phyloP scores from a whole-genome alignment of 2,797 vertebrate species.

The Dallia pectoralis region DNA sequence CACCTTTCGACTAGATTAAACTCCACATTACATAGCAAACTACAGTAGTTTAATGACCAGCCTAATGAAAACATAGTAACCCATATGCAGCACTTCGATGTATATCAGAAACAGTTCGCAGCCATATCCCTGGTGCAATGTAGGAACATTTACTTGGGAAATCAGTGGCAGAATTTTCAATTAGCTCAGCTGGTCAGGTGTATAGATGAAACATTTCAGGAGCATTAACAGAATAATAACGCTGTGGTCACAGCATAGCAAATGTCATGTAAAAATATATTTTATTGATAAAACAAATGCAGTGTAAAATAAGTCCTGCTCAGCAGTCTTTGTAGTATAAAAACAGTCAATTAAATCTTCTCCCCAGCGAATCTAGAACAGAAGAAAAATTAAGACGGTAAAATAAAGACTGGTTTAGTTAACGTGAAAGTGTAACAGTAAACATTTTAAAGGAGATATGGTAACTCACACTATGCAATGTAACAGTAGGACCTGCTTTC shows the following conservation, averaged over 20 bases:
- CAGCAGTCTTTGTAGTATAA: constrained; percentile 33
- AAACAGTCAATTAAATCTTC: constrained; percentile 29
- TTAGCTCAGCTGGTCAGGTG: no score
- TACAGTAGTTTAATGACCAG: no score
- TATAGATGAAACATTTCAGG: no score
- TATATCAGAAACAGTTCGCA: no score
- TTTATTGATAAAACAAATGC: constrained; percentile 49
- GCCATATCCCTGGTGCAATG: no score
- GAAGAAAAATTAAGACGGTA: neutral
- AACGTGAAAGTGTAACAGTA: no score
- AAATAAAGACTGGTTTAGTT: neutral
- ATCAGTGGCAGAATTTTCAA: no score
- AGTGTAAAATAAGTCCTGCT: constrained; percentile 42
- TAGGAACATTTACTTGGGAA: no score
- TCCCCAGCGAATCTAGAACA: constrained; percentile 49
- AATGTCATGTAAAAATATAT: constrained; percentile 43
- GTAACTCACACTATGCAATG: constrained; percentile 23
- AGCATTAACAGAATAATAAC: neutral
- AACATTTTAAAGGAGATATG: neutral
- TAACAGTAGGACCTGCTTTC: constrained; percentile 28
- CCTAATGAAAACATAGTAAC: no score
- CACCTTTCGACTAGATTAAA: no score
- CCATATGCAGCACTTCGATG: no score
- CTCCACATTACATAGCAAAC: no score
- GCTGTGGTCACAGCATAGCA: neutral